These are phyloP conservation scores for Pseudolaguvia tuberculata DNA, from an alignment of 2,113 vertebrate species.

Conservation along the genomic window DNA sequence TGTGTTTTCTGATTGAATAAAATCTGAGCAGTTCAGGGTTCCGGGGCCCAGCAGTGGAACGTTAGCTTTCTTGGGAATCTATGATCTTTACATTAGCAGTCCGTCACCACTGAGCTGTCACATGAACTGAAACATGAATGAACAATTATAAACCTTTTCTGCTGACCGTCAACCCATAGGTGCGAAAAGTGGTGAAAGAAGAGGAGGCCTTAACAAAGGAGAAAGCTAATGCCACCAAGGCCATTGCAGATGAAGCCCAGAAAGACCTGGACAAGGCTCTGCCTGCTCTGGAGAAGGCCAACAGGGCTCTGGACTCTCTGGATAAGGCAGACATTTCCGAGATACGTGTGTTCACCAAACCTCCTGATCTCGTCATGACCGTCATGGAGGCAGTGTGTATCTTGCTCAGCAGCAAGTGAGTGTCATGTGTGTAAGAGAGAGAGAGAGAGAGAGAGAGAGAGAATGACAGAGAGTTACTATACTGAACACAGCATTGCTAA, in stretches of 20 bases:
- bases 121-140: too few species aligned
- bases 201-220: slow-evolving; percentile 75
- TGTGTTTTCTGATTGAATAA: too few species aligned
- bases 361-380: slow-evolving; percentile 78
- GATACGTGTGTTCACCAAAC: slow-evolving; percentile 81
- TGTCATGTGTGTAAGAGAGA: slow-evolving; percentile 22
- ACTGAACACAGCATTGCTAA: too few species aligned
- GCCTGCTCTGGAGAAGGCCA: slow-evolving; percentile 73
- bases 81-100: too few species aligned
- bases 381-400: slow-evolving; percentile 82
- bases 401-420: slow-evolving; percentile 77
- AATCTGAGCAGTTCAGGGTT: too few species aligned
- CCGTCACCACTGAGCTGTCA: too few species aligned
- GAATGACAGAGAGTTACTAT: too few species aligned
- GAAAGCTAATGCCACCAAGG: slow-evolving; percentile 79
- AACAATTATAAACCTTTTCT: slow-evolving; percentile 19
- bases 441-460: not conserved
- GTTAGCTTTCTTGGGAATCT: too few species aligned
- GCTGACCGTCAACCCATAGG: slow-evolving; percentile 54
- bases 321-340: slow-evolving; percentile 84
- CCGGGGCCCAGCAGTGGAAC: too few species aligned
- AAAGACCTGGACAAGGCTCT: slow-evolving; percentile 78
- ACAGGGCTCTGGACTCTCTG: slow-evolving; percentile 75
- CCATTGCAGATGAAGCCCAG: slow-evolving; percentile 78
- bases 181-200: slow-evolving; percentile 72